These are phyloP conservation scores for Lucilia sericata DNA, from an alignment of 1,140 invertebrate genomes.

Conservation along the genomic window DNA sequence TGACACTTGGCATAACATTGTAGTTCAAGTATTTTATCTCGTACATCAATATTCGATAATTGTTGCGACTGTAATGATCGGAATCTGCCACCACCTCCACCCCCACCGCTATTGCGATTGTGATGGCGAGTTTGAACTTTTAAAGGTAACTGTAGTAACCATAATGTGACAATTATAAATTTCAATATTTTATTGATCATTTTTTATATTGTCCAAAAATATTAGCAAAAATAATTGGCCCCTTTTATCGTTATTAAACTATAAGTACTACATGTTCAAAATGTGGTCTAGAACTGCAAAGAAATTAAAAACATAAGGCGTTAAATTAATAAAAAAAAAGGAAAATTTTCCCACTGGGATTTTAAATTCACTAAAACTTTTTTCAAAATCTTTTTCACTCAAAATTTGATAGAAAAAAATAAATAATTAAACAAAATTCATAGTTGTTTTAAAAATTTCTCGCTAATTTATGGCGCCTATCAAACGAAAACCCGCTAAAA, in stretches of 20 bases:
- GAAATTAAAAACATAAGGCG: no score
- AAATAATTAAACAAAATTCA: neutral
- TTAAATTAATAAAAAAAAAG: no score
- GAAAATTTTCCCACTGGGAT: no score
- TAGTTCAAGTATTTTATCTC: slow-evolving; percentile 63
- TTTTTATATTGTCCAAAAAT: neutral
- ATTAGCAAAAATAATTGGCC: neutral
- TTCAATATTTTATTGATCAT: slow-evolving; percentile 32
- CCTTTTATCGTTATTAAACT: neutral
- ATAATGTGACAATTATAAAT: slow-evolving; percentile 14
- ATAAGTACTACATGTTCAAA: slow-evolving; percentile 24
- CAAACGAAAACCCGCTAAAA: neutral
- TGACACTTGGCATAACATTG: slow-evolving; percentile 60
- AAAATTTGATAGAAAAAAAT: neutral
- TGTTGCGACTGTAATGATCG: slow-evolving; percentile 48
- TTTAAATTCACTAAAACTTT: no score
- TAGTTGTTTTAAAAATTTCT: neutral
- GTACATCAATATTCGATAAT: slow-evolving; percentile 58
- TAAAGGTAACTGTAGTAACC: neutral
- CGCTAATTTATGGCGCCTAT: neutral
- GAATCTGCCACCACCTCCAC: neutral
- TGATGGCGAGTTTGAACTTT: slow-evolving; percentile 5
- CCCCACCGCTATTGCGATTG: slow-evolving; percentile 11
- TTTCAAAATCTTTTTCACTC: neutral
- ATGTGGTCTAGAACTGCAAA: neutral